Conservation (phyloP, 2,888 invertebrate species). For the Liopterus haemorrhoidalis region DNA sequence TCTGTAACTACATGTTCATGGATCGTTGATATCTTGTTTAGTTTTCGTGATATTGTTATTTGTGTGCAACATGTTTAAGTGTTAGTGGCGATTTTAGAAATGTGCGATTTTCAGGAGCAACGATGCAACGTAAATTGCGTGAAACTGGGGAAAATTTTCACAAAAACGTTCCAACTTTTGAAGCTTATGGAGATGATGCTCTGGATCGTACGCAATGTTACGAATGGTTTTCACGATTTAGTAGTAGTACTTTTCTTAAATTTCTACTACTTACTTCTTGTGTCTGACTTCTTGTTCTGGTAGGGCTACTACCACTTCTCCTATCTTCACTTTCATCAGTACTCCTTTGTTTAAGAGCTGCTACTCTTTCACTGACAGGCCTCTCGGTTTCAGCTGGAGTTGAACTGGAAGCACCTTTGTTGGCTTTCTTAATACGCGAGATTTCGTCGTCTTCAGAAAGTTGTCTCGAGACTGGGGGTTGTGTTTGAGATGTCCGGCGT, state of each 20-base stretch:
- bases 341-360: conserved; percentile 45
- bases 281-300: conserved; percentile 63
- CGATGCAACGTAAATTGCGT: too few relatives aligned
- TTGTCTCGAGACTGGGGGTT: conserved; percentile 62
- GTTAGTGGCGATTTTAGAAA: too few relatives aligned
- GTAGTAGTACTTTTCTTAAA: conserved; percentile 40
- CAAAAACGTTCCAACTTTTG: too few relatives aligned
- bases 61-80: too few relatives aligned
- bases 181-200: too few relatives aligned
- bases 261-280: conserved; percentile 72
- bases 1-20: too few relatives aligned
- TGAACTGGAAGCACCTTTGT: conserved; percentile 64
- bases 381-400: conserved; percentile 53
- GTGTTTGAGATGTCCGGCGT: conserved; percentile 43
- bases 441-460: conserved; percentile 88
- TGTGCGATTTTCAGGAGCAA: too few relatives aligned
- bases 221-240: too few relatives aligned
- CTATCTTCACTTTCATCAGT: conserved; percentile 47
- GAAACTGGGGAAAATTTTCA: too few relatives aligned
- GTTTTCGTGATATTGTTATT: too few relatives aligned
- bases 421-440: conserved; percentile 78
- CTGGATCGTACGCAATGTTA: too few relatives aligned
- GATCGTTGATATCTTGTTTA: too few relatives aligned
- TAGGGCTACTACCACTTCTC: conserved; percentile 53
- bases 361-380: conserved; percentile 47